Base-by-base conservation (phyloP, 1,140 invertebrate genomes). In the Zaprionus lachaisei region DNA sequence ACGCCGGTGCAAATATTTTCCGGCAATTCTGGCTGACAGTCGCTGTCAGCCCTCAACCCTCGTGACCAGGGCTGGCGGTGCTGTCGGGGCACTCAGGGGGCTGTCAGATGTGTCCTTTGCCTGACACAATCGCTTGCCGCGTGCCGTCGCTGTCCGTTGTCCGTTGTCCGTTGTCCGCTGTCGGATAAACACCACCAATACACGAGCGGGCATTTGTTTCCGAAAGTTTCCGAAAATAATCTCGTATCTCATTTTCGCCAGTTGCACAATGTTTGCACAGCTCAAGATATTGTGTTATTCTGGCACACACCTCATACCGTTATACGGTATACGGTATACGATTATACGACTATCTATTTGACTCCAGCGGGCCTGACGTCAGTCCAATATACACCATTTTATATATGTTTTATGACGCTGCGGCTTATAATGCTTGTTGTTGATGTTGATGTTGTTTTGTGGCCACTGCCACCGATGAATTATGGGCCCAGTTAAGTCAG, bases 381-480 rank as follows among this genome's bases (percentile, higher is more conserved):
- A 76, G 73, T 44, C 73, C 68, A 61, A 72, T 77, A 67, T 72
- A 66, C 69, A 77, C 62, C 62, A 72, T 65, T 72, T 58, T 66
- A 72, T 72, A 72, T 72, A 72, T 72, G 62, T 77, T 72, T 77
- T 77, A 77, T 77, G 74, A 67, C 38, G 49, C 55, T 77, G 74
- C 69, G 63, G 74, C 62, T 77, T 77, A 77, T 77, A 72, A 72
- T 51, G 54, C 72, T 71, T 71, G n/a, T 57, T 57, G 47, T 41
- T 70, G 65, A 49, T 82, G 83, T 87, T 83, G 72, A 83, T 87
- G 69, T 86, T 82, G 67, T 79, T 71, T 65, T 81, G 69, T 75
- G 79, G 62, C 68, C 72, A 74, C 64, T 85, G 82, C 82, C 82
- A 85, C 82, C 72, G 79, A 72, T 77, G 72, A 86, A 73, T 87